Base-by-base conservation (phyloP, 1,140 invertebrate genomes). In the Formica selysi region DNA sequence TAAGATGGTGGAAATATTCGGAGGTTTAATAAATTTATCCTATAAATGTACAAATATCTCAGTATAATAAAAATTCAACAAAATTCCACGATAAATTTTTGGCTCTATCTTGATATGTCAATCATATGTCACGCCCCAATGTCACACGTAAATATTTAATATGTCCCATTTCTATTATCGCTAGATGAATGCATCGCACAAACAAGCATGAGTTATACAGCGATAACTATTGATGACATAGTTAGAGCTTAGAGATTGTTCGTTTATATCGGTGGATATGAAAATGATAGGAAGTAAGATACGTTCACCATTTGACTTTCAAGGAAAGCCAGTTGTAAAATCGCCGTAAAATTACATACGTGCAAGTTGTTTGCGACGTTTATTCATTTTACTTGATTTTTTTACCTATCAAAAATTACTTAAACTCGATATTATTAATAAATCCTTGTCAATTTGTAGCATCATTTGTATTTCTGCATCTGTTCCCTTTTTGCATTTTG, bases 41-140 rank as follows among this genome's bases (percentile, higher is more conserved):
- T 29, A 62, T 32, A 29, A 29, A 29, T 22, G 3, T n/a, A 64
- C 13, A 22, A 26, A 76, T 85, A 0, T 67, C n/a, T 6, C 41
- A 70, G 26, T 76, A 48, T 4, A 1, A 51, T 19, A 51, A 51
- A 16, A 48, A 62, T 51, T 32, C 10, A 70, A 51, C 64, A 29
- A 64, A 57, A 13, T 70, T 16, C 38, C 16, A n/a, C 1, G 54
- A 71, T 80, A 86, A 54, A 67, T 76, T 41, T 16, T 86, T 41
- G 13, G 7, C 6, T 71, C 26, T 19, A 62, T 68, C 32, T 16
- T 7, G 8, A 70, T 26, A 70, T 29, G 32, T 61, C 32, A 44
- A 41, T 76, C 22, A 13, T n/a, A 36, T 65, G 32, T 22, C 29
- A 48, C 26, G 10, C 1, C 2, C 10, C 0, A 44, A 44, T 44